These are phyloP conservation scores for Cheilosia vulpina DNA, from an alignment of 2,888 invertebrate species.

Conservation along the genomic window DNA sequence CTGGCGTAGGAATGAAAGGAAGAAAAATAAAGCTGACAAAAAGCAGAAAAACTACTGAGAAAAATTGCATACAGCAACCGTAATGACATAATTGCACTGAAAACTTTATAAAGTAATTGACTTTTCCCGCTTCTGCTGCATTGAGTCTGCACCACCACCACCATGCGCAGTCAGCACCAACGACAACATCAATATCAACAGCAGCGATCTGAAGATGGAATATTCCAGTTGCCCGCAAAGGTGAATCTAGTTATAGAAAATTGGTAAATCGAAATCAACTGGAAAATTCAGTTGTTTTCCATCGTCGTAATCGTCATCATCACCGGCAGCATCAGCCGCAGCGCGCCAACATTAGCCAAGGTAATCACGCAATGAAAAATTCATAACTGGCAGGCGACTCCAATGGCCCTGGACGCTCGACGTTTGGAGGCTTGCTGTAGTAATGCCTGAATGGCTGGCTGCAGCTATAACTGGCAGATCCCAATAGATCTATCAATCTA, in stretches of 20 bases:
- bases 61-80: not conserved
- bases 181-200: slow-evolving; percentile 9
- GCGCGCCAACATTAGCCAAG: slow-evolving; percentile 38
- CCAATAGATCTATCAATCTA: slow-evolving; percentile 69
- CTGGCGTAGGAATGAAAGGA: slow-evolving; percentile 53
- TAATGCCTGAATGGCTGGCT: slow-evolving; percentile 44
- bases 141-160: slow-evolving; percentile 7
- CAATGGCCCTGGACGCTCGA: slow-evolving; percentile 34
- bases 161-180: slow-evolving; percentile 23
- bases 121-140: slow-evolving; percentile 69
- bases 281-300: slow-evolving; percentile 68
- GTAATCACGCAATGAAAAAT: slow-evolving; percentile 63
- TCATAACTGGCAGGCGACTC: slow-evolving; percentile 64
- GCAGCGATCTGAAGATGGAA: slow-evolving; percentile 55
- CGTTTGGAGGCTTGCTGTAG: slow-evolving; percentile 13
- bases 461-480: slow-evolving; percentile 41
- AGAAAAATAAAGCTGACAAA: slow-evolving; percentile 10
- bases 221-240: slow-evolving; percentile 72
- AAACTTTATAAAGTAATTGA: slow-evolving; percentile 73
- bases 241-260: slow-evolving; percentile 72
- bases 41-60: slow-evolving; percentile 19
- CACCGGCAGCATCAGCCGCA: slow-evolving; percentile 2
- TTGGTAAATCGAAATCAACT: slow-evolving; percentile 72
- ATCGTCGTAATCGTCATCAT: slow-evolving; percentile 18
- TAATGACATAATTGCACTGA: slow-evolving; percentile 74